Conservation (phyloP, 1,140 invertebrate species). For the Gryllus bimaculatus region DNA sequence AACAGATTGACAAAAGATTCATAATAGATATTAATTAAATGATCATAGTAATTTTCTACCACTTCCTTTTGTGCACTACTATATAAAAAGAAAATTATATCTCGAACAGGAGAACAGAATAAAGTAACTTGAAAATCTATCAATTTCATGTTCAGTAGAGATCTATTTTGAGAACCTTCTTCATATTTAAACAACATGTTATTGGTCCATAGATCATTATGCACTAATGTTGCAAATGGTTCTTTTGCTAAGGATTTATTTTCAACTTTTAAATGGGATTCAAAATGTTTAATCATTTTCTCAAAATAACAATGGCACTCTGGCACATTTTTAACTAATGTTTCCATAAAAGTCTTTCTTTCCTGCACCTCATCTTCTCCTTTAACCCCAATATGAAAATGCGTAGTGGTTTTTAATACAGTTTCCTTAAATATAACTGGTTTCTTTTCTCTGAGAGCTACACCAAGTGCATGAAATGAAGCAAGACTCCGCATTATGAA, state of each 20-base stretch:
- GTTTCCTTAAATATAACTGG: conserved; percentile 14
- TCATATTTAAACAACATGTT: conserved; percentile 21
- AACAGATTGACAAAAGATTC: conserved; percentile 11
- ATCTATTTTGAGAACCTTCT: neutral
- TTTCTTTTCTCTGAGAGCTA: conserved; percentile 16
- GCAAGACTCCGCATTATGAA: conserved; percentile 9
- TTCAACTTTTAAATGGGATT: neutral
- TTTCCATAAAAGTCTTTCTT: neutral
- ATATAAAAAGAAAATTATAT: conserved; percentile 17
- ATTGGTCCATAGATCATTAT: conserved; percentile 20
- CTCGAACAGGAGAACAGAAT: conserved; percentile 17
- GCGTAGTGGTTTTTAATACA: neutral
- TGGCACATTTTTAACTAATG: conserved; percentile 14
- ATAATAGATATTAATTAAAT: conserved; percentile 13
- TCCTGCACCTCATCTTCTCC: neutral
- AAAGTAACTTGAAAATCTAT: conserved; percentile 18
- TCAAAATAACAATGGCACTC: conserved; percentile 10
- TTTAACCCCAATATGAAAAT: neutral
- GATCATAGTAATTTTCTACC: conserved; percentile 11
- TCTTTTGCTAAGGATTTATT: conserved; percentile 15
- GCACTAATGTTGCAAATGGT: conserved; percentile 20
- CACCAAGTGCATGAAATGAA: conserved; percentile 13
- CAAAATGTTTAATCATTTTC: neutral
- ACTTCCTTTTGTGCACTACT: conserved; percentile 8
- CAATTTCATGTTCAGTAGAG: conserved; percentile 2